These are phyloP conservation scores for Malaclemys terrapin DNA, from an alignment of 2,113 vertebrate species.

Conservation along the genomic window DNA sequence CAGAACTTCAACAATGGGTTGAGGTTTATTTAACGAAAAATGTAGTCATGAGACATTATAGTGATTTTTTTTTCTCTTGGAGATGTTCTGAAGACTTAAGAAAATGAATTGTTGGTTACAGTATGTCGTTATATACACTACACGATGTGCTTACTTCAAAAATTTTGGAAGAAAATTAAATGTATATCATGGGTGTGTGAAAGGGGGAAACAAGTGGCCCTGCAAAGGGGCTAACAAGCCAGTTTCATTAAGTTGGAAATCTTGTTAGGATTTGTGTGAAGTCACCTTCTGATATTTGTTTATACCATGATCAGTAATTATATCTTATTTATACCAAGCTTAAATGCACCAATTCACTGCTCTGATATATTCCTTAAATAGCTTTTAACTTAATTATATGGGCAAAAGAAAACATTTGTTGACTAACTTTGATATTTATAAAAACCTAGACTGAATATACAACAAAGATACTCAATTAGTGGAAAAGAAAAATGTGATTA, in stretches of 20 bases:
- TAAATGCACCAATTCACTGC: background rate
- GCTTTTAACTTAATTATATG: background rate
- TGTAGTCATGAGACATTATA: background rate
- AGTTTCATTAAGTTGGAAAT: constrained; percentile 14
- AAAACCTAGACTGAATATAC: constrained; percentile 19
- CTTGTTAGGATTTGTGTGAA: background rate
- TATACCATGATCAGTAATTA: background rate
- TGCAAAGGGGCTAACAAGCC: constrained; percentile 18
- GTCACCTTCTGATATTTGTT: constrained; percentile 20
- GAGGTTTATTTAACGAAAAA: constrained; percentile 12
- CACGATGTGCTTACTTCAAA: constrained; percentile 20
- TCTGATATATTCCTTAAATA: background rate
- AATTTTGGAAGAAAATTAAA: constrained; percentile 18
- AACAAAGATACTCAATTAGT: constrained; percentile 48
- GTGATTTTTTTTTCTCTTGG: background rate
- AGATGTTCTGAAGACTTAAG: constrained; percentile 20
- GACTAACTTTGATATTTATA: constrained; percentile 32
- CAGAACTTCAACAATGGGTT: background rate
- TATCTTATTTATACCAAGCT: background rate
- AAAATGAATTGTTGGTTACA: constrained; percentile 15
- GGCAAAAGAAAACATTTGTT: constrained; percentile 31
- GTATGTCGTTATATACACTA: background rate
- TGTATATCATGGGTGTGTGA: background rate
- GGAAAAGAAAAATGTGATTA: constrained; percentile 53
- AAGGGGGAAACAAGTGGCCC: background rate